Percentiles rank a stretch among this genome's conserved stretches.
These are phyloP conservation scores for Notolepis coatsorum DNA, from an alignment of 2,797 vertebrate species.

Conservation along the genomic window DNA sequence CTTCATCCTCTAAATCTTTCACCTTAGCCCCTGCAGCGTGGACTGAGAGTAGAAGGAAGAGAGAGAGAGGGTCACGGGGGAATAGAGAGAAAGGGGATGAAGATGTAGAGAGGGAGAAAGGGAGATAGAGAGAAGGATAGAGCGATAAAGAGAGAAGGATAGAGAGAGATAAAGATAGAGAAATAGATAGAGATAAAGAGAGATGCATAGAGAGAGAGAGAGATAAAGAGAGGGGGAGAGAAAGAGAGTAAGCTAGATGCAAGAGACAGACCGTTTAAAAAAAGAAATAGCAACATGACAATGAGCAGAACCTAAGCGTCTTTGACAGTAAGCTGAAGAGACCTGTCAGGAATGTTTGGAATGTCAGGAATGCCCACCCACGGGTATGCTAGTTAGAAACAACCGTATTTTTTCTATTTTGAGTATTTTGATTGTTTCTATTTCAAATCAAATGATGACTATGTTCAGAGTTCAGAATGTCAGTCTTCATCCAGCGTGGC, in stretches of 20 bases:
- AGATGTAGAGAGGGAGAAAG: neutral
- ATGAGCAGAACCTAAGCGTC: too few species aligned
- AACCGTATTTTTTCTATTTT: too few species aligned
- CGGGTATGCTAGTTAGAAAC: too few species aligned
- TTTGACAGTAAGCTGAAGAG: too few species aligned
- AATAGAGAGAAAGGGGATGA: conserved; percentile 25
- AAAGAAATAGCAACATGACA: too few species aligned
- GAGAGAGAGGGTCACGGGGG: conserved; percentile 1
- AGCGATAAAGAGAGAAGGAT: conserved; percentile 15
- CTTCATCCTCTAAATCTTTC: conserved; percentile 92
- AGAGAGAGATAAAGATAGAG: conserved; percentile 1
- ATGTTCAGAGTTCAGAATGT: too few species aligned
- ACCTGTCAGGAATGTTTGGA: too few species aligned
- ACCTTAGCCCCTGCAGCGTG: conserved; percentile 93
- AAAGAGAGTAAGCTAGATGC: conserved; percentile 20
- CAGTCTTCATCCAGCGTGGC: too few species aligned
- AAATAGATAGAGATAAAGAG: conserved; percentile 8
- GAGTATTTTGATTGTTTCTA: too few species aligned
- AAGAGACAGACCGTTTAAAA: conserved; percentile 10
- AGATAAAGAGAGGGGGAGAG: conserved; percentile 5
- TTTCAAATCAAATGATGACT: too few species aligned
- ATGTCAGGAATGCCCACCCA: too few species aligned
- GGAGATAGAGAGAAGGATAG: conserved; percentile 18
- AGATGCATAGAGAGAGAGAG: too few species aligned
- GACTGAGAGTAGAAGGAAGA: conserved; percentile 77